A percentile compares a stretch with the other conserved stretches of the same genome.
These are phyloP conservation scores for Eubasilissa splendida DNA, from an alignment of 2,888 invertebrate species.

Conservation along the genomic window DNA sequence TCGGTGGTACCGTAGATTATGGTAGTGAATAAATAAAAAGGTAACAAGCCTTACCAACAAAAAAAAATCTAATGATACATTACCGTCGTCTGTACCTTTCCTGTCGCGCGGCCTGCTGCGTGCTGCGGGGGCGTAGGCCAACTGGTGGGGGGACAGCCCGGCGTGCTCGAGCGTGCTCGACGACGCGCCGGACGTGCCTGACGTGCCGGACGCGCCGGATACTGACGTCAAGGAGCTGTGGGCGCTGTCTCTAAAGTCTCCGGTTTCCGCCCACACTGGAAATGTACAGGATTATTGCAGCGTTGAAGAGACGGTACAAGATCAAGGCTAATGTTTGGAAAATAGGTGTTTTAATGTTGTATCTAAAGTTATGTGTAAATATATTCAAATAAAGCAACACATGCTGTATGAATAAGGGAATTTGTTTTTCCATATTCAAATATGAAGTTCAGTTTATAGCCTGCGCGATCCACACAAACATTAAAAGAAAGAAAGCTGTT, in stretches of 20 bases:
- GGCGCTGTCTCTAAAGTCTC: slow-evolving; percentile 88
- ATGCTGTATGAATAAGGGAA: too few relatives aligned
- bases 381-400: too few relatives aligned
- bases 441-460: too few relatives aligned
- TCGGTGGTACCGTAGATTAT: too few relatives aligned
- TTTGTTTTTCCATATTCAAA: too few relatives aligned
- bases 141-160: slow-evolving; percentile 75
- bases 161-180: slow-evolving; percentile 76
- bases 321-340: too few relatives aligned
- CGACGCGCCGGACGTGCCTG: slow-evolving; percentile 71
- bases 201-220: slow-evolving; percentile 76
- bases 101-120: slow-evolving; percentile 74
- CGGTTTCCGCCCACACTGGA: slow-evolving; percentile 92
- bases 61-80: slow-evolving; percentile 60
- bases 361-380: too few relatives aligned
- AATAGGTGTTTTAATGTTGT: too few relatives aligned
- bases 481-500: too few relatives aligned
- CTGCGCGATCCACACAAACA: too few relatives aligned
- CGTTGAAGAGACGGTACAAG: slow-evolving; percentile 26
- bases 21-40: too few relatives aligned
- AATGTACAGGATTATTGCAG: slow-evolving; percentile 60
- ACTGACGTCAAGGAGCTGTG: slow-evolving; percentile 79
- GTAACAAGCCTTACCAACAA: too few relatives aligned
- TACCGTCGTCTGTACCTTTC: slow-evolving; percentile 80
- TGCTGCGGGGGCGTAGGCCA: slow-evolving; percentile 79